A percentile compares a stretch with the other conserved stretches of the same genome.
phyloP scores from a whole-genome alignment of 2,888 invertebrate species.

The Sclerodermus sp. region DNA sequence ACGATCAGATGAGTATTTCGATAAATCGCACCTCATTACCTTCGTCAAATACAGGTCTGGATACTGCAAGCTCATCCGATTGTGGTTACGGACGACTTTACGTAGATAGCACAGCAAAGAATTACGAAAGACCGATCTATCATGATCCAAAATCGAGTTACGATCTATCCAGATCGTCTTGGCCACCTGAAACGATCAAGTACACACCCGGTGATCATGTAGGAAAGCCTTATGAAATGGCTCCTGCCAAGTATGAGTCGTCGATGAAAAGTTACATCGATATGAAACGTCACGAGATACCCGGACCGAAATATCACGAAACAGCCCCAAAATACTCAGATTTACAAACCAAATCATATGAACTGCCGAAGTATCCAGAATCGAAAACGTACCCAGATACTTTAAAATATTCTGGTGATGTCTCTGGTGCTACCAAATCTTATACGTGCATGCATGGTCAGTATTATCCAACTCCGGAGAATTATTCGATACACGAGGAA shows the following conservation, averaged over 20 bases:
- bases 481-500: constrained; percentile 46
- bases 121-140: constrained; percentile 36
- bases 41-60: constrained; percentile 26
- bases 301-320: not conserved
- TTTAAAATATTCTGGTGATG: constrained; percentile 40
- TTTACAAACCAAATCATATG: constrained; percentile 36
- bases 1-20: constrained; percentile 42
- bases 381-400: constrained; percentile 36
- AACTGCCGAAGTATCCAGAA: constrained; percentile 45
- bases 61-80: constrained; percentile 38
- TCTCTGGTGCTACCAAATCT: constrained; percentile 32
- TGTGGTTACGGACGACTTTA: constrained; percentile 45
- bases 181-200: constrained; percentile 36
- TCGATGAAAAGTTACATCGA: constrained; percentile 1
- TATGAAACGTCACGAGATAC: not conserved
- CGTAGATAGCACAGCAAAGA: constrained; percentile 31
- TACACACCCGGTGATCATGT: constrained; percentile 33
- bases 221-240: constrained; percentile 31
- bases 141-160: constrained; percentile 26
- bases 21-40: constrained; percentile 31
- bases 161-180: constrained; percentile 35
- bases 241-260: constrained; percentile 23
- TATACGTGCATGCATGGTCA: constrained; percentile 49
- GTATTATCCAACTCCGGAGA: constrained; percentile 45
- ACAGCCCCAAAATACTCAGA: constrained; percentile 42